Evolutionary conservation across 2,888 invertebrate species (phyloP), one percentile per base, ranked within the genome.

Genomic region (Andrena bicolor): DNA sequence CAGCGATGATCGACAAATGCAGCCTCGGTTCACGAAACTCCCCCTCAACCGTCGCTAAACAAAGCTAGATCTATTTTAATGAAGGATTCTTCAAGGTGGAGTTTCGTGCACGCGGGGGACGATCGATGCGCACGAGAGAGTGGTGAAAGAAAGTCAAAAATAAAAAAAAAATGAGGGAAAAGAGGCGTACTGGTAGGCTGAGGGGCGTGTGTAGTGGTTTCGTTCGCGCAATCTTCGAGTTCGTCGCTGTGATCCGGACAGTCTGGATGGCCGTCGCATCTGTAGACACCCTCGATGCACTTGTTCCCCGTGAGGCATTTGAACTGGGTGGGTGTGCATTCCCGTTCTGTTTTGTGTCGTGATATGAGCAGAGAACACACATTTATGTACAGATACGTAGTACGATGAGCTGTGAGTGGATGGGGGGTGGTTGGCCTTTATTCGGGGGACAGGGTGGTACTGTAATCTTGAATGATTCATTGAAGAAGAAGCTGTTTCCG

Each of bases 241-340:
- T 41, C 95, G 89, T 95, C 95, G 89, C 95, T 95, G 80, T 92
- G 91, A 92, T 96, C 96, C 63, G 94, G 91, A 92, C 96, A 96
- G 92, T 96, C 95, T 81, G 92, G 91, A 83, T 92, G 92, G 84
- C 95, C 94, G 93, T 96, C 95, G 92, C 96, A 95, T 86, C 93
- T 92, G 90, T 94, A 94, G 91, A 92, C 86, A 76, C 90, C 91
- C 89, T 93, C 93, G 91, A 95, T 94, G 93, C 95, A 95, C 85
- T 92, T 94, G 88, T 94, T 94, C 83, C 94, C 94, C 88, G 95
- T 94, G 85, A 91, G 92, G 93, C 96, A 96, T 89, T 94, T 94
- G 94, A 95, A 95, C 92, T 95, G 94, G 88, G 94, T 94, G 66
- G 93, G 91, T 71, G 92, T 92, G 92, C 96, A 95, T 78, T 92